Evolutionary conservation across 1,140 invertebrate species (phyloP).

Genomic region (Lysiphlebus fabarum): DNA sequence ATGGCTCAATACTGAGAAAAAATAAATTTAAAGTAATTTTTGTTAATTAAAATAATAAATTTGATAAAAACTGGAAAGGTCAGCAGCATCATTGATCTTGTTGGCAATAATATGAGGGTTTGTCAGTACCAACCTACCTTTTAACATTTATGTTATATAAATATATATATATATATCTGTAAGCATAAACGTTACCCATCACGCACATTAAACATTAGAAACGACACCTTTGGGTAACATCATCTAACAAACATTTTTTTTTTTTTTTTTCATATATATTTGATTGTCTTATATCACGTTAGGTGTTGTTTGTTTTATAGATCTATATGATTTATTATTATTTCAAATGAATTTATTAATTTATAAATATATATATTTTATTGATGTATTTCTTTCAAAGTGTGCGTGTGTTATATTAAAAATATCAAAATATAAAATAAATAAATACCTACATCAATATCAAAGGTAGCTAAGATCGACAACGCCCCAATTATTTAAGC

Average conservation of each 20-base stretch:
- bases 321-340: background rate
- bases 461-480: constrained; percentile 41
- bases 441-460: too few relatives aligned
- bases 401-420: background rate
- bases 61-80: constrained; percentile 38
- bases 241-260: background rate
- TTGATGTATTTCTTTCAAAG: background rate
- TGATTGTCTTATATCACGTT: constrained; percentile 21
- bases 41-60: constrained; percentile 50
- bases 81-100: constrained; percentile 23
- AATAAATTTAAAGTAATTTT: too few relatives aligned
- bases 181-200: constrained; percentile 38
- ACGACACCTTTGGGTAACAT: constrained; percentile 24
- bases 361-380: too few relatives aligned
- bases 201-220: constrained; percentile 30
- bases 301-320: constrained; percentile 17
- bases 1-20: too few relatives aligned
- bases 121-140: constrained; percentile 54
- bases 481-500: constrained; percentile 51
- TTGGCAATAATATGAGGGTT: constrained; percentile 36
- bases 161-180: too few relatives aligned
- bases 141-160: constrained; percentile 51
- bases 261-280: background rate
- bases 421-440: too few relatives aligned
- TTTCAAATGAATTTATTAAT: too few relatives aligned